Evolutionary conservation across 2,113 vertebrate species (phyloP).

Genomic region (Notechis scutatus): DNA sequence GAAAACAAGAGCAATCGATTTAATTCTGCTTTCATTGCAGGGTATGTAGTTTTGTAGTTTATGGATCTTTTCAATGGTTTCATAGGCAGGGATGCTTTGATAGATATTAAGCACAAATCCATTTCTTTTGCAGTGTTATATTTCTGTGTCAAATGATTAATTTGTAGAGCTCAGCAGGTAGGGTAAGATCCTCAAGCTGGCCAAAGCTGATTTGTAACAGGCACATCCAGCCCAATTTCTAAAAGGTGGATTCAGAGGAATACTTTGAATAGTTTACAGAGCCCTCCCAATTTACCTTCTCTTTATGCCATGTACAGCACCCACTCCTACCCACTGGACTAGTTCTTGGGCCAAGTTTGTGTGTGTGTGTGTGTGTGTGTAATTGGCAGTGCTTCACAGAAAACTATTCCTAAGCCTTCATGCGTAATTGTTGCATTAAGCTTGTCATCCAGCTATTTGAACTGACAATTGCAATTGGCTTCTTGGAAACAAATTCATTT

Average conservation of each 20-base stretch:
- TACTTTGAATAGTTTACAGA: not conserved
- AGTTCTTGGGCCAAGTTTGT: conserved; percentile 24
- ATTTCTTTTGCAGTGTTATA: not conserved
- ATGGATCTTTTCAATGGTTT: not conserved
- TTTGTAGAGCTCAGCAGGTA: not conserved
- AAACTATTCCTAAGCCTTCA: conserved; percentile 27
- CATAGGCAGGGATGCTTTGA: not conserved
- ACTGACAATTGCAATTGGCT: conserved; percentile 29
- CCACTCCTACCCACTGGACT: not conserved
- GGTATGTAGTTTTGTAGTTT: not conserved
- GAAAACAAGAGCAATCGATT: not conserved
- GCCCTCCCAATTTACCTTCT: not conserved
- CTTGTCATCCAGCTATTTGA: conserved; percentile 36
- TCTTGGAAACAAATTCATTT: conserved; percentile 13
- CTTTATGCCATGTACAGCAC: not conserved
- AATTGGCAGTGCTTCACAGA: conserved; percentile 29
- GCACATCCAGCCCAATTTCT: not conserved
- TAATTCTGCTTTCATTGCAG: not conserved
- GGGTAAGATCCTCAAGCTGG: not conserved
- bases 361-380: too few species aligned
- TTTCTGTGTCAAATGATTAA: not conserved
- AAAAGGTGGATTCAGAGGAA: not conserved
- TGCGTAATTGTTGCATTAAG: conserved; percentile 39
- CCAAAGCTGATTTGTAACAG: not conserved
- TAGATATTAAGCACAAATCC: not conserved